A percentile compares a stretch with the other conserved stretches of the same genome.
Conservation (phyloP, 2,888 invertebrate species). For the Drosophila flavopinicola region DNA sequence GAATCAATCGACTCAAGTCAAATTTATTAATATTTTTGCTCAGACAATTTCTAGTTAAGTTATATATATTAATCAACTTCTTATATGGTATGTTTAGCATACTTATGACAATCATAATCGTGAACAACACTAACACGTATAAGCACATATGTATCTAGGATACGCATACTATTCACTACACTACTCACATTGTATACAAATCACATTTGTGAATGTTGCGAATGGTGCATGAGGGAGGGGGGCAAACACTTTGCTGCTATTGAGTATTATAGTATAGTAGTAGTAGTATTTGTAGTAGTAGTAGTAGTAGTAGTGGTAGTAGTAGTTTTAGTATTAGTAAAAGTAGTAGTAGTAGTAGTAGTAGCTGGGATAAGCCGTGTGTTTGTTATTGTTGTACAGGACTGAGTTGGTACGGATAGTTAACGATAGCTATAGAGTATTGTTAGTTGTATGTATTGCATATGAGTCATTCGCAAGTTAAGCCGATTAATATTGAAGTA, state of each 20-base stretch:
- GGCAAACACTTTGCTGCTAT: slow-evolving; percentile 28
- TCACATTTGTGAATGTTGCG: slow-evolving; percentile 50
- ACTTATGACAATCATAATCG: slow-evolving; percentile 8
- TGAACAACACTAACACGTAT: slow-evolving; percentile 38
- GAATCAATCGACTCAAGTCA: slow-evolving; percentile 22
- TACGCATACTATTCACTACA: slow-evolving; percentile 38
- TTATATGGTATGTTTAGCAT: slow-evolving; percentile 8
- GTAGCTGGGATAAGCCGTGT: slow-evolving; percentile 39
- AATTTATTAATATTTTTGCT: slow-evolving; percentile 1
- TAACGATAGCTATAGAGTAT: slow-evolving; percentile 38
- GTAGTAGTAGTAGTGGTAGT: not conserved
- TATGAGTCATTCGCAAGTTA: slow-evolving; percentile 75
- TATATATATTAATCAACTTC: slow-evolving; percentile 4
- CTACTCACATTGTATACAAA: slow-evolving; percentile 45
- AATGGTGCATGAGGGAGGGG: slow-evolving; percentile 30
- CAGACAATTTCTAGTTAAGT: slow-evolving; percentile 2
- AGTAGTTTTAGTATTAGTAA: slow-evolving; percentile 3
- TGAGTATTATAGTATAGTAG: slow-evolving; percentile 8
- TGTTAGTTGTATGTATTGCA: slow-evolving; percentile 25
- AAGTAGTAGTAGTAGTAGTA: not conserved
- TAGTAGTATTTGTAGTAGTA: not conserved
- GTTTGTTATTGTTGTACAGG: slow-evolving; percentile 18
- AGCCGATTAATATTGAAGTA: slow-evolving; percentile 60
- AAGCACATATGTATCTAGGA: slow-evolving; percentile 37
- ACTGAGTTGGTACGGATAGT: slow-evolving; percentile 15